These are phyloP conservation scores for Engraulis encrasicolus DNA, from an alignment of 2,113 vertebrate genomes.

Conservation along the genomic window DNA sequence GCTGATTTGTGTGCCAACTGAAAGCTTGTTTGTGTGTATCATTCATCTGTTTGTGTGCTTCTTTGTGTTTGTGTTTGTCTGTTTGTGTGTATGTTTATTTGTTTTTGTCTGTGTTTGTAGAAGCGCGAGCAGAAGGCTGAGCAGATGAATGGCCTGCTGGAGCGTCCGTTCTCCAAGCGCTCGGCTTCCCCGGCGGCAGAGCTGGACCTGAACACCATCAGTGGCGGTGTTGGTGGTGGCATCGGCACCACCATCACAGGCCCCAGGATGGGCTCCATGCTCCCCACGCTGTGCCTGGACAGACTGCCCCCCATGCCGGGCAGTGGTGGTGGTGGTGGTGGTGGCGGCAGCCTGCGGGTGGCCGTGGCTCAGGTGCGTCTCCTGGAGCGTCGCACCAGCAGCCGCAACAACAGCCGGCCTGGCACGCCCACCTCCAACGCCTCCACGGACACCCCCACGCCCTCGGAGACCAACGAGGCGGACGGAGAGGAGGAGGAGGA, in stretches of 20 bases:
- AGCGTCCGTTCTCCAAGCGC: slow-evolving; percentile 82
- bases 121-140: slow-evolving; percentile 96
- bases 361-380: slow-evolving; percentile 85
- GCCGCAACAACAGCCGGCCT: slow-evolving; percentile 87
- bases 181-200: slow-evolving; percentile 87
- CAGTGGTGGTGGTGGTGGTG: slow-evolving; percentile 64
- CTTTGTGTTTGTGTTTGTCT: neutral
- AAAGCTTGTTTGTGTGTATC: neutral
- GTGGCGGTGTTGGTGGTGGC: no score
- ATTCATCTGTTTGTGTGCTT: neutral
- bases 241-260: no score
- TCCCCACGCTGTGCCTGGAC: slow-evolving; percentile 76
- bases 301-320: slow-evolving; percentile 59
- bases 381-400: slow-evolving; percentile 71
- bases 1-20: no score
- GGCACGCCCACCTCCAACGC: slow-evolving; percentile 95
- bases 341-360: slow-evolving; percentile 77
- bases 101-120: slow-evolving; percentile 58
- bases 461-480: slow-evolving; percentile 92
- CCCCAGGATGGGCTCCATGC: no score
- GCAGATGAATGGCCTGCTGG: slow-evolving; percentile 92
- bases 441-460: slow-evolving; percentile 89
- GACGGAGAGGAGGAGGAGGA: no score
- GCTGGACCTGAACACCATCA: slow-evolving; percentile 79
- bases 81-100: neutral